phyloP scores from a whole-genome alignment of 2,797 vertebrate genomes.

The Myripristis murdjan region DNA sequence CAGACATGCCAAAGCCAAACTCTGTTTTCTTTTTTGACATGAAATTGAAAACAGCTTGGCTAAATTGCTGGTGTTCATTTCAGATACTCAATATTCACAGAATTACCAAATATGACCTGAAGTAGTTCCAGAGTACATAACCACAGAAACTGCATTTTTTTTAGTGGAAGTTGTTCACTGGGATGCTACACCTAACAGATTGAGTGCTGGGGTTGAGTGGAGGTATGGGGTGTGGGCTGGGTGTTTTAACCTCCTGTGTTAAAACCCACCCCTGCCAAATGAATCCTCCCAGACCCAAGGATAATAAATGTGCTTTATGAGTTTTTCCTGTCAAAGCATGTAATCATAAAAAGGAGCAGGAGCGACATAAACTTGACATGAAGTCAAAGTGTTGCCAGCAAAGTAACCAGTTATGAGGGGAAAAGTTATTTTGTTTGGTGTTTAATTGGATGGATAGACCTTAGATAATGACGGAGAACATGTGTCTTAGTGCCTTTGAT shows the following conservation, averaged over 20 bases:
- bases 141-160: not conserved
- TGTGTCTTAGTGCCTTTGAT: slow-evolving; percentile 54
- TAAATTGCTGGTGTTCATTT: slow-evolving; percentile 10
- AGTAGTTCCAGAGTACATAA: not conserved
- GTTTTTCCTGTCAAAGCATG: slow-evolving; percentile 79
- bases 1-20: slow-evolving; percentile 19
- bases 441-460: slow-evolving; percentile 70
- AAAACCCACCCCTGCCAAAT: slow-evolving; percentile 77
- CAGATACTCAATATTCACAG: slow-evolving; percentile 13
- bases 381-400: slow-evolving; percentile 62
- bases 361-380: slow-evolving; percentile 71
- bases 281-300: slow-evolving; percentile 74
- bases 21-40: slow-evolving; percentile 3
- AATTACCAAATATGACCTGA: slow-evolving; percentile 12
- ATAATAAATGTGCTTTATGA: slow-evolving; percentile 80
- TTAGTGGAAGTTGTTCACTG: no score
- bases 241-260: slow-evolving; percentile 81
- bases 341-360: slow-evolving; percentile 74
- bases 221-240: no score
- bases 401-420: slow-evolving; percentile 62
- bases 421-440: slow-evolving; percentile 55
- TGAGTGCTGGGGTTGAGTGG: slow-evolving; percentile 17
- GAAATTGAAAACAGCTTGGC: not conserved
- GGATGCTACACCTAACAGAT: not conserved
- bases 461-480: slow-evolving; percentile 65